Percentiles rank a stretch among this genome's conserved stretches.
These are phyloP conservation scores for Plusia festucae DNA, from an alignment of 2,888 invertebrate genomes.

Conservation along the genomic window DNA sequence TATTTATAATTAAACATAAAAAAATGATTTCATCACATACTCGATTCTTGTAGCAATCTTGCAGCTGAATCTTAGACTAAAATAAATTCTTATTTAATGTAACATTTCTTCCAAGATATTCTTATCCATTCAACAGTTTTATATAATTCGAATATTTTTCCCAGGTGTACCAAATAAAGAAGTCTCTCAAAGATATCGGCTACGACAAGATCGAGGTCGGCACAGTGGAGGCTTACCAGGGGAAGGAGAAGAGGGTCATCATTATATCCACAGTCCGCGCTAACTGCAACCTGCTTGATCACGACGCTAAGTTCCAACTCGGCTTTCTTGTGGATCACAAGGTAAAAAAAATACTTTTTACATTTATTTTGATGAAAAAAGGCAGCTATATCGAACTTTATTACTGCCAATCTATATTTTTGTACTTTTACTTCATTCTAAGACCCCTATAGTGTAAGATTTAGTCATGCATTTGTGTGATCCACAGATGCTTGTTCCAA, in stretches of 20 bases:
- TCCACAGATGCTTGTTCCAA: too few species aligned
- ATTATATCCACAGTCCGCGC: constrained; percentile 95
- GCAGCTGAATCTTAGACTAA: too few species aligned
- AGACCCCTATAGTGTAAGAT: too few species aligned
- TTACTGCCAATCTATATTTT: neutral
- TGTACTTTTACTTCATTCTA: neutral
- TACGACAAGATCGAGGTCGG: constrained; percentile 91
- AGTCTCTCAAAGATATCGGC: constrained; percentile 70
- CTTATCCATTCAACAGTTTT: too few species aligned
- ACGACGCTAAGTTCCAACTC: constrained; percentile 87
- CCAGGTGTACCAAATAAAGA: constrained; percentile 85
- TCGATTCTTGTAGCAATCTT: too few species aligned
- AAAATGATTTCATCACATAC: too few species aligned
- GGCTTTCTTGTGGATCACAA: constrained; percentile 88
- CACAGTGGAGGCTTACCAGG: constrained; percentile 96
- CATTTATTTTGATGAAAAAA: too few species aligned
- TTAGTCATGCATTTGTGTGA: too few species aligned
- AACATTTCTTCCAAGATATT: too few species aligned
- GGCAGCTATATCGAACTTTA: neutral
- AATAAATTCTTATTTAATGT: too few species aligned
- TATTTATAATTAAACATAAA: too few species aligned
- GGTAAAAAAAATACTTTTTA: constrained; percentile 57
- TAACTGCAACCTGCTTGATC: constrained; percentile 85
- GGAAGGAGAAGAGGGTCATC: constrained; percentile 94
- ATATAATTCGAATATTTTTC: constrained; percentile 1